A percentile compares a stretch with the other conserved stretches of the same genome.
Conservation (phyloP, 2,113 vertebrate species). For the Daubentonia madagascariensis region DNA sequence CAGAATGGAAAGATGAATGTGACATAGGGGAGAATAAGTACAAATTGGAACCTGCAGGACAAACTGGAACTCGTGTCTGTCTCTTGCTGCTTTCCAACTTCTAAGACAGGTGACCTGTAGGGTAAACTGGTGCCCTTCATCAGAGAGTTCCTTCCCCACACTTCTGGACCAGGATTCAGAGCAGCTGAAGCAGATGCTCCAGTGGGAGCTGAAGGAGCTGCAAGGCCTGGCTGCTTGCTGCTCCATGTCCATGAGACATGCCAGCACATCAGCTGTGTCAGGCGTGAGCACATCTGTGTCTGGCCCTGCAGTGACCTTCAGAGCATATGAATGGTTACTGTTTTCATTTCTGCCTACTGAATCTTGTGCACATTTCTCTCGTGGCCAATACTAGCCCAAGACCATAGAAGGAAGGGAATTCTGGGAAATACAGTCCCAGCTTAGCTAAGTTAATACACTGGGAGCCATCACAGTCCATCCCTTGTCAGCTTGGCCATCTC, state of each 20-base stretch:
- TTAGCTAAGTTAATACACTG: neutral
- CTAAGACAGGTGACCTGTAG: neutral
- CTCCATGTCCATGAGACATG: neutral
- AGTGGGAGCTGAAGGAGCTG: neutral
- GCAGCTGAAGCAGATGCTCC: neutral
- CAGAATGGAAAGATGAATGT: neutral
- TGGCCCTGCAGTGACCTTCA: neutral
- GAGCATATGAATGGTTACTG: neutral
- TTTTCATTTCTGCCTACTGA: neutral
- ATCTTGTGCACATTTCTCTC: neutral
- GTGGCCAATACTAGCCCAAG: neutral
- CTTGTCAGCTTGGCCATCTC: neutral
- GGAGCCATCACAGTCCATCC: neutral
- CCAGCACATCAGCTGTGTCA: neutral
- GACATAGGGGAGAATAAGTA: neutral
- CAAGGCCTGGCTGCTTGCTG: neutral
- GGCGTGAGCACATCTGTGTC: neutral
- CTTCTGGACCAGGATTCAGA: neutral
- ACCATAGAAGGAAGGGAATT: neutral
- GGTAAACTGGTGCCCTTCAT: neutral
- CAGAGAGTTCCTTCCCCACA: neutral
- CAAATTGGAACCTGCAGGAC: neutral
- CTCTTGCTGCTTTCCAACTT: neutral
- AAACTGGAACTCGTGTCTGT: fast-evolving
- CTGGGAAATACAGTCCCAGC: neutral